phyloP scores from a whole-genome alignment of 64 coral and sea anemone genomes.

The Pocillopora damicornis region DNA sequence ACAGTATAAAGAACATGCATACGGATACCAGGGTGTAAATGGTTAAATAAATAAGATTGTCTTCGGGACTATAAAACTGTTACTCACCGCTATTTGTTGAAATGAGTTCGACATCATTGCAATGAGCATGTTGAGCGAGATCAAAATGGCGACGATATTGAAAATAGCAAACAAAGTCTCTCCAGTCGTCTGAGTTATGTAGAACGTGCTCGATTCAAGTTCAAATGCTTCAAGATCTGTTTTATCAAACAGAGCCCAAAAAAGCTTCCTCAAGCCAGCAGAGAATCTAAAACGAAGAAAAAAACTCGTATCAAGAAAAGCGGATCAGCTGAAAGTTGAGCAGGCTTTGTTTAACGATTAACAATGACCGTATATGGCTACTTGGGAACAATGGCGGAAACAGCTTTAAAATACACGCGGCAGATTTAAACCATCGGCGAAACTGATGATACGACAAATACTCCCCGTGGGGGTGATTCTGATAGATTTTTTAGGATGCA shows the following conservation, averaged over 20 bases:
- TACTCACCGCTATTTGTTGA: constrained; percentile 37
- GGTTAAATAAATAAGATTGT: neutral
- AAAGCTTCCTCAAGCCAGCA: neutral
- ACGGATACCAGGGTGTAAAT: too few species aligned
- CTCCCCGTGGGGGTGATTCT: too few species aligned
- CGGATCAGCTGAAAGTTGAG: too few species aligned
- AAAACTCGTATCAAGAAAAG: too few species aligned
- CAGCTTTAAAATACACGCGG: too few species aligned
- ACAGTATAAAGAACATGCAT: too few species aligned
- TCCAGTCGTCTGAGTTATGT: constrained; percentile 22
- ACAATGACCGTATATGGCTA: too few species aligned
- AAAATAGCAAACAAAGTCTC: constrained; percentile 30
- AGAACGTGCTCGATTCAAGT: neutral
- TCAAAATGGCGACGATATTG: constrained; percentile 40
- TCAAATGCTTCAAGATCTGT: constrained; percentile 26
- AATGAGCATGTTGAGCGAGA: constrained; percentile 43
- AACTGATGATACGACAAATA: too few species aligned
- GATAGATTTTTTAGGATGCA: too few species aligned
- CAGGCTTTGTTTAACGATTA: too few species aligned
- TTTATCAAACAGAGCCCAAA: constrained; percentile 42
- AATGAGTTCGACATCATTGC: constrained; percentile 54
- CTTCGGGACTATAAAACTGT: neutral
- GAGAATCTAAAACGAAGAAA: neutral
- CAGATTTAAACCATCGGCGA: too few species aligned
- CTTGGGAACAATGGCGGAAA: too few species aligned